A percentile compares a stretch with the other conserved stretches of the same genome.
Evolutionary conservation across 2,797 vertebrate species (phyloP).

Genomic region (Chanos chanos): DNA sequence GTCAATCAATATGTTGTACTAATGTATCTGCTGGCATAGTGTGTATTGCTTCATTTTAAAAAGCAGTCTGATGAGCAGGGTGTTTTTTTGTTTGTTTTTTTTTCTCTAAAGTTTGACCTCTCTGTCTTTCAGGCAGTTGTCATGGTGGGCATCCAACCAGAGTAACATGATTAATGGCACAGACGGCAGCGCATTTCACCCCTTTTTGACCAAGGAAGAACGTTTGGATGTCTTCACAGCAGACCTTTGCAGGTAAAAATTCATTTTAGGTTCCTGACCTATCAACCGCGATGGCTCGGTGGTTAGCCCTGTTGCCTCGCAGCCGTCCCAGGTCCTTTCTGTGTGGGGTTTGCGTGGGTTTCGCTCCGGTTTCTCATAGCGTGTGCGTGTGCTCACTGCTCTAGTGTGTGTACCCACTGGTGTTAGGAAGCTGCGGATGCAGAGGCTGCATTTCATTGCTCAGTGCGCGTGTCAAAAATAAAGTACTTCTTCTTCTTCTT

Average conservation of each 20-base stretch:
- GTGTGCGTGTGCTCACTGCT: no score
- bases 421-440: no score
- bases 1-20: no score
- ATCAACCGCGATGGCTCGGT: background rate
- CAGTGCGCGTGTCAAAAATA: no score
- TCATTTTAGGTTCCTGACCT: no score
- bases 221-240: conserved; percentile 70
- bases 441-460: no score
- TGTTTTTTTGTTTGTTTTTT: background rate
- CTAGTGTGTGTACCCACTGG: no score
- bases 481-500: no score
- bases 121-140: conserved; percentile 57
- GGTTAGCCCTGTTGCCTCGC: no score
- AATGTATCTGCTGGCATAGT: no score
- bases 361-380: background rate
- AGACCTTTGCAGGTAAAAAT: conserved; percentile 81
- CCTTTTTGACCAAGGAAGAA: conserved; percentile 67
- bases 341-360: background rate
- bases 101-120: background rate
- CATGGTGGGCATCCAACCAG: conserved; percentile 64
- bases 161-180: conserved; percentile 77
- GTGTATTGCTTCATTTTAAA: no score
- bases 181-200: conserved; percentile 76
- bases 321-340: no score
- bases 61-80: background rate